Conservation (phyloP, 2,797 vertebrate genomes). For the Hypotaenidia philippensis region DNA sequence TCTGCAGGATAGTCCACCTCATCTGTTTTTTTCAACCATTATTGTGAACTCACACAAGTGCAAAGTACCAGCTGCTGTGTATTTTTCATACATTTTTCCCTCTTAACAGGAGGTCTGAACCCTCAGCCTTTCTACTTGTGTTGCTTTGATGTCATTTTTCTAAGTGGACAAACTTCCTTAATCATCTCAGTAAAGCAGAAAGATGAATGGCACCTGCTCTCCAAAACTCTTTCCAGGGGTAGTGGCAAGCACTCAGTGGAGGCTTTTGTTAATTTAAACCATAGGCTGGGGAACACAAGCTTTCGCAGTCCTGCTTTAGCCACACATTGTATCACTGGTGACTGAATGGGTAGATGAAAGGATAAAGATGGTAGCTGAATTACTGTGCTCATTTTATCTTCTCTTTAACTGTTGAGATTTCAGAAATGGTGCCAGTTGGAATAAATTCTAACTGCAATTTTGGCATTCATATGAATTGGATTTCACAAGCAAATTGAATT, state of each 20-base stretch:
- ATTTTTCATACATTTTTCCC: background rate
- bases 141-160: background rate
- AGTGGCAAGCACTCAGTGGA: background rate
- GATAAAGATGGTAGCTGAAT: slow-evolving; percentile 6
- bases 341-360: background rate
- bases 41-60: background rate
- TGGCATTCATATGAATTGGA: background rate
- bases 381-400: background rate
- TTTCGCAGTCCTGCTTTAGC: background rate
- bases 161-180: background rate
- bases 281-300: background rate
- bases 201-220: background rate
- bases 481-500: background rate
- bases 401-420: slow-evolving; percentile 4
- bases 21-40: background rate
- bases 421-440: background rate
- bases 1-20: background rate
- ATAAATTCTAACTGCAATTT: background rate
- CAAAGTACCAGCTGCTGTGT: background rate
- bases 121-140: background rate
- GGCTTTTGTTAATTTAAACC: background rate
- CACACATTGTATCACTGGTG: background rate
- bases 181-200: background rate
- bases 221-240: background rate
- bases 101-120: background rate